phyloP scores from a whole-genome alignment of 2,113 vertebrate species.

The Chaenogobius annularis region DNA sequence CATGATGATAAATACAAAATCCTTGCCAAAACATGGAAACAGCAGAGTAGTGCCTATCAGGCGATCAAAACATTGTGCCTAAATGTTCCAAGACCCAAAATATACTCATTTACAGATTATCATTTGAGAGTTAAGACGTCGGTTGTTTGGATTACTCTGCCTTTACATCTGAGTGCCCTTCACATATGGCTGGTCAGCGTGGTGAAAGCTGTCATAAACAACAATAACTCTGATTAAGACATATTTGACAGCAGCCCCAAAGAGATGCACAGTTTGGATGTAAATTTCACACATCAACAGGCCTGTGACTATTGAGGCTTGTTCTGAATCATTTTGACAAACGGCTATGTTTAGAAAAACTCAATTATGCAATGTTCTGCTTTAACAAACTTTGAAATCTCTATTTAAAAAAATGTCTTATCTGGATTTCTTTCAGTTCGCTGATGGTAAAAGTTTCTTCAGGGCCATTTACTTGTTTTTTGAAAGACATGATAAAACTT shows the following conservation, averaged over 20 bases:
- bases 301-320: slow-evolving; percentile 22
- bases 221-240: slow-evolving; percentile 1
- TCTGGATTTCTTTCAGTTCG: slow-evolving; percentile 15
- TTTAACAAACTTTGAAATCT: slow-evolving; percentile 14
- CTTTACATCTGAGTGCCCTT: not conserved
- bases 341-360: slow-evolving; percentile 4
- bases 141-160: not conserved
- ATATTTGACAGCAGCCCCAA: slow-evolving; percentile 12
- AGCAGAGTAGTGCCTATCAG: too few relatives aligned
- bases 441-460: slow-evolving; percentile 17
- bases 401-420: slow-evolving; percentile 18
- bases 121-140: not conserved
- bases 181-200: not conserved
- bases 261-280: slow-evolving; percentile 16
- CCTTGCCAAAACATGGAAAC: too few relatives aligned
- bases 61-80: too few relatives aligned
- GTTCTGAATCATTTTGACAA: slow-evolving; percentile 12
- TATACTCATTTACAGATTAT: not conserved
- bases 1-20: too few relatives aligned
- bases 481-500: slow-evolving; percentile 48
- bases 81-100: not conserved
- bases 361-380: not conserved
- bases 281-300: slow-evolving; percentile 14
- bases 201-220: slow-evolving; percentile 11
- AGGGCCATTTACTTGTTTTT: slow-evolving; percentile 30